phyloP scores from a whole-genome alignment of 23 tunicate species.

The Phallusia fumigata region DNA sequence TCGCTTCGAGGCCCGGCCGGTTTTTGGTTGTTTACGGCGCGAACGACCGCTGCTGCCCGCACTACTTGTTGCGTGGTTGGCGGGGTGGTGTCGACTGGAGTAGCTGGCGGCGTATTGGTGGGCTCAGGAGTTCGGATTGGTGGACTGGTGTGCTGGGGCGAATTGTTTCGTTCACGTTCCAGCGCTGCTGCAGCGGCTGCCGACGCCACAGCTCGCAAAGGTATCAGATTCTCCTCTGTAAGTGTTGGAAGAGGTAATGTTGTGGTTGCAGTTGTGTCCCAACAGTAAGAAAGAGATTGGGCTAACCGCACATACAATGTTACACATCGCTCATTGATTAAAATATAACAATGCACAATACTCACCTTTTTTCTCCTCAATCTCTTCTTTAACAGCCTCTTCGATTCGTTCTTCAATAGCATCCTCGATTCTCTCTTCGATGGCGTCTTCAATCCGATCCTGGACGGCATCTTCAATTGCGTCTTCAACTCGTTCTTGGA shows the following conservation, averaged over 20 bases:
- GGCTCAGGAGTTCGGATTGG: background rate
- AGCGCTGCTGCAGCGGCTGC: slow-evolving; percentile 5
- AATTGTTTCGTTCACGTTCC: background rate
- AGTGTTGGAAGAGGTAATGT: background rate
- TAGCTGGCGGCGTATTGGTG: background rate
- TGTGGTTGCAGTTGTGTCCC: too few relatives aligned
- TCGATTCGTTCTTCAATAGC: slow-evolving; percentile 37
- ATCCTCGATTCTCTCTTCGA: slow-evolving; percentile 42
- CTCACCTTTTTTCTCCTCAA: background rate
- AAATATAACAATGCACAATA: too few relatives aligned
- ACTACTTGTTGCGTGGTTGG: background rate
- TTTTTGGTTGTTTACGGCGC: background rate
- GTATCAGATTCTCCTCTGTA: background rate
- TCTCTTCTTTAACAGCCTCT: slow-evolving; percentile 21
- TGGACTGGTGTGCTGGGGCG: background rate
- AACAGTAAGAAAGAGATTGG: too few relatives aligned
- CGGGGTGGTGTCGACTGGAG: background rate
- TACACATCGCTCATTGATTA: too few relatives aligned
- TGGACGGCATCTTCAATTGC: slow-evolving; percentile 23
- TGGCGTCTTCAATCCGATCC: slow-evolving; percentile 33
- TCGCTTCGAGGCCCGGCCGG: background rate
- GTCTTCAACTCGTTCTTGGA: slow-evolving; percentile 32
- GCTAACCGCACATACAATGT: too few relatives aligned
- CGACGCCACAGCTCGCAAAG: background rate
- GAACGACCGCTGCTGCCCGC: background rate